Percentiles rank a stretch among this genome's conserved stretches.
These are phyloP conservation scores for Pseudocheirus occidentalis DNA, from an alignment of 2,797 vertebrate genomes.

Conservation along the genomic window DNA sequence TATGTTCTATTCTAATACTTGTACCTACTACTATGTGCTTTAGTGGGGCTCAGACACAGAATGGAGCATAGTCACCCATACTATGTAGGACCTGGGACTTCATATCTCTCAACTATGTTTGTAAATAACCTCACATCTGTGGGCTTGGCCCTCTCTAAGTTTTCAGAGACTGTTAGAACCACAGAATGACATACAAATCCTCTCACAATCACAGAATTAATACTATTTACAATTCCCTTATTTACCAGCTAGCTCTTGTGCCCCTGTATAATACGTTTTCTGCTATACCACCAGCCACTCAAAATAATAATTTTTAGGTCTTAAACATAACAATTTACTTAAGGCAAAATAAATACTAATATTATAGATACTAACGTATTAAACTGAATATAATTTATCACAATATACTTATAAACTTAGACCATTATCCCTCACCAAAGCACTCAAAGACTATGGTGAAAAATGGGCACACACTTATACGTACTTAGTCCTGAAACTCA, in stretches of 20 bases:
- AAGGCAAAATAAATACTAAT: neutral
- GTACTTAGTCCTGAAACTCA: neutral
- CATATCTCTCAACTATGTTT: neutral
- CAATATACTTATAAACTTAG: neutral
- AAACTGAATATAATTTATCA: neutral
- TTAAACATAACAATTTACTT: neutral
- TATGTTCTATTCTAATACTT: neutral
- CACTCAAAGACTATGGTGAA: neutral
- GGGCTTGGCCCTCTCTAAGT: neutral
- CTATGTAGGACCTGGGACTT: neutral
- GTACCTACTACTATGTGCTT: neutral
- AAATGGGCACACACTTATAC: neutral
- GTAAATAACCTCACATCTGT: neutral
- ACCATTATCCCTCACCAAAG: neutral
- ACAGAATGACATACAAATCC: neutral
- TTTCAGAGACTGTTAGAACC: neutral
- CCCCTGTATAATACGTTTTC: neutral
- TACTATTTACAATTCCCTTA: neutral
- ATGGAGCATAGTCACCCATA: neutral
- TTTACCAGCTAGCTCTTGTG: neutral
- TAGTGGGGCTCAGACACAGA: neutral
- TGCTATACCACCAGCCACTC: neutral
- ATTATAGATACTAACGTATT: neutral
- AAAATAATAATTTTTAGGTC: neutral
- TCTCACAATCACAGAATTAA: neutral